Evolutionary conservation across 2,888 invertebrate genomes (phyloP), one percentile per base, ranked within the genome.

Genomic region (Octonoba sinensis): DNA sequence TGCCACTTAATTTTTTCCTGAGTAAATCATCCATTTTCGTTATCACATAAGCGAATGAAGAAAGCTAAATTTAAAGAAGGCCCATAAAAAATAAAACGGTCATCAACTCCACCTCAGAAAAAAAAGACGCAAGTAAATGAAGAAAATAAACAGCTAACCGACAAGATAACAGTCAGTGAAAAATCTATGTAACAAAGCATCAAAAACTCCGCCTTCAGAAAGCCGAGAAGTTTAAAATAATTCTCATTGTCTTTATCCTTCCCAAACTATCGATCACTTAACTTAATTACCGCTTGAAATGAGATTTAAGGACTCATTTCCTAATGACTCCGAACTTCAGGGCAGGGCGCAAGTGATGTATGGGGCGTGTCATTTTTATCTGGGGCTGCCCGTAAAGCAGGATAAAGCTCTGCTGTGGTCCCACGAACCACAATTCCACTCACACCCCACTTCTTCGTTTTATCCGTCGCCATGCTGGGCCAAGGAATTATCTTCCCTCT

Each of bases 221-320:
- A 36, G 36, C 36, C 36, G 36, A 36, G 36, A 36, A 36, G 36
- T 74, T 67, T 60, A 51, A 51, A 60, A 27, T 67, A 66, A 77
- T 62, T 65, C 70, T 65, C 65, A 72, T 51, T 72, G 78, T 66
- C 65, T 47, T 56, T 57, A 18, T 24, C 46, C 36, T 18, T 44
- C 64, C n/a, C 46, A 62, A 62, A 46, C 49, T 27, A 70, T 77
- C 60, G 69, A 81, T 81, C 79, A 66, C 73, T 67, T 73, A 71
- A 70, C 75, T 79, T 83, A 83, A 83, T 83, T 79, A 75, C 79
- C 27, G 64, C 62, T 36, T 57, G 59, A 75, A 83, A 79, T 75
- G 83, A 79, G 79, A 79, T 83, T 79, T 79, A 79, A 77, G 75
- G 83, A 67, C 70, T 67, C 81, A 65, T 74, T 74, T 82, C 56